Evolutionary conservation across 2,113 vertebrate genomes (phyloP), one percentile per base, ranked within the genome.

Genomic region (Eublepharis macularius): DNA sequence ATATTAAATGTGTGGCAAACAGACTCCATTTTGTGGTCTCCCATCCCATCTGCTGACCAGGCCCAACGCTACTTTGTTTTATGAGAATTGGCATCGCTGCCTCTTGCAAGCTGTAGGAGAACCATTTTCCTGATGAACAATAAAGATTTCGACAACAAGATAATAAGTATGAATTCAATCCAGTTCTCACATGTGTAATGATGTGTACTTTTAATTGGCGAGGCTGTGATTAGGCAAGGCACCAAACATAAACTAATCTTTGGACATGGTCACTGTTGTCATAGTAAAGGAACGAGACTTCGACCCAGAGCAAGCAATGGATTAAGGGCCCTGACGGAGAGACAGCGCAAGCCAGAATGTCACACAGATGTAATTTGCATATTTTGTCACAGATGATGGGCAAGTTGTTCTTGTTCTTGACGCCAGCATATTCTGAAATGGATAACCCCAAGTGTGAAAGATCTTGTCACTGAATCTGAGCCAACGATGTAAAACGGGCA

Each of bases 101-200:
- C 70, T 65, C 80, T 90, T 83, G 68, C 86, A 74, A 34, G 85
- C 86, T 87, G 72, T 41, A 83, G 75, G 5, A 87, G 74, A 79
- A 74, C 47, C 86, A 43, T 88, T 36, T 47, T 34, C 88, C 81
- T 87, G 87, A 90, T 66, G 41, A 66, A 76, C 43, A 47, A 65
- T 63, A 63, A 85, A 80, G 69, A 60, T 72, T 69, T 77, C 36
- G 43, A 83, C 81, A 90, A 72, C 65, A 57, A 90, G 87, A 89
- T 89, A 79, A 87, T 75, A 92, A 86, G 29, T 69, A 81, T 85
- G 85, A 92, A 94, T 89, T 85, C 90, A 94, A 89, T 78, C 81
- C 83, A 88, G 82, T 78, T 81, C 82, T 91, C 84, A 66, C 36
- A 26, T 89, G 86, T 82, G 83, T 26, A 72, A 47, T 89, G 85